phyloP scores from a whole-genome alignment of 2,113 vertebrate species.

The Podarcis muralis region DNA sequence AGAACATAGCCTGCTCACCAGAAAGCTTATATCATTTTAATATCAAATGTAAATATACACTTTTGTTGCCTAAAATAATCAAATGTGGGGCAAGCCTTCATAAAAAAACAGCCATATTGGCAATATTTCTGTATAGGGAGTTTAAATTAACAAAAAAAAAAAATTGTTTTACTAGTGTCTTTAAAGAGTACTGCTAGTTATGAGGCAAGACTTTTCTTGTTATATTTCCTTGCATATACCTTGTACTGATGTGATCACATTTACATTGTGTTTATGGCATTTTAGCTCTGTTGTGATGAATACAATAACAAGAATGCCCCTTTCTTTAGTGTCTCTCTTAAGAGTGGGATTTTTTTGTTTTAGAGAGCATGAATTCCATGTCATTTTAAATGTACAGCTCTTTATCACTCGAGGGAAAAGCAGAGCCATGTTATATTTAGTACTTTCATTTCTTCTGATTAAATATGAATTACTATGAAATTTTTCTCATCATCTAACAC shows the following conservation, averaged over 20 bases:
- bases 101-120: slow-evolving; percentile 22
- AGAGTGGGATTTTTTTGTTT: slow-evolving; percentile 72
- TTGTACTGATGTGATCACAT: slow-evolving; percentile 43
- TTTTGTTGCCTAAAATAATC: not conserved
- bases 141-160: slow-evolving; percentile 14
- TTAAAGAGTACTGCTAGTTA: slow-evolving; percentile 1
- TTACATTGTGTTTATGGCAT: slow-evolving; percentile 55
- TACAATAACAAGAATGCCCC: slow-evolving; percentile 56
- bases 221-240: slow-evolving; percentile 46
- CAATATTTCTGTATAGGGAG: slow-evolving; percentile 21
- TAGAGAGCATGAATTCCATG: slow-evolving; percentile 83
- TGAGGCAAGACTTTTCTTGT: not conserved
- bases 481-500: slow-evolving; percentile 96
- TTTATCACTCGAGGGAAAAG: slow-evolving; percentile 92
- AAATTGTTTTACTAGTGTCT: not conserved
- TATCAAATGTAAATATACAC: slow-evolving; percentile 6
- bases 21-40: slow-evolving; percentile 3
- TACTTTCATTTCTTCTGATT: slow-evolving; percentile 96
- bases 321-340: slow-evolving; percentile 68
- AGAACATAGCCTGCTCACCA: not conserved
- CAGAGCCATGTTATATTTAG: slow-evolving; percentile 93
- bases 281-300: slow-evolving; percentile 55
- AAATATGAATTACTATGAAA: slow-evolving; percentile 97
- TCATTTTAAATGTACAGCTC: slow-evolving; percentile 94
- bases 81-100: slow-evolving; percentile 14